phyloP scores from a whole-genome alignment of 1,140 invertebrate genomes.

The Steinernema khuongi region DNA sequence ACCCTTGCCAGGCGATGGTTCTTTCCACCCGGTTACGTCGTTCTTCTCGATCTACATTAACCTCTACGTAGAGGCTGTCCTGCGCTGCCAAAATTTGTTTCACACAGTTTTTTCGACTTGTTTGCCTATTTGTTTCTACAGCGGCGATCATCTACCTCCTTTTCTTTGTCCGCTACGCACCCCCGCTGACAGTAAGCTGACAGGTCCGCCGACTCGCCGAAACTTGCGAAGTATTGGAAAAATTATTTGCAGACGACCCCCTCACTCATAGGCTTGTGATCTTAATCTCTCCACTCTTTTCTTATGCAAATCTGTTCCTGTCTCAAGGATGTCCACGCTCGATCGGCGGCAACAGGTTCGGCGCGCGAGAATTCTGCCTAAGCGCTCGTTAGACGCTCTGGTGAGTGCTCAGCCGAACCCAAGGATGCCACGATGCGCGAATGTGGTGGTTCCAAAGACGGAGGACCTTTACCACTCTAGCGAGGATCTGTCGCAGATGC shows the following conservation, averaged over 20 bases:
- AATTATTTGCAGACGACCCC: not conserved
- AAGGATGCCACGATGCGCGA: not conserved
- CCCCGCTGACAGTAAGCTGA: constrained; percentile 3
- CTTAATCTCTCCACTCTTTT: not conserved
- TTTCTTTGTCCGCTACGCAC: not conserved
- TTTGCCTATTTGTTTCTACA: too few species aligned
- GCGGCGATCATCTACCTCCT: too few species aligned
- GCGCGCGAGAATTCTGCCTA: not conserved
- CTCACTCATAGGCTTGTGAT: not conserved
- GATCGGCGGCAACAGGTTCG: not conserved
- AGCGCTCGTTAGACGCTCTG: not conserved
- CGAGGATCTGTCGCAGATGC: not conserved
- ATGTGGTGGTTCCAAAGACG: not conserved
- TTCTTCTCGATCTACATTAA: too few species aligned
- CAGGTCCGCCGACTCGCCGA: not conserved
- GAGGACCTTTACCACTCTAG: not conserved
- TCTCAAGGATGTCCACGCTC: not conserved
- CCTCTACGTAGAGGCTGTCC: too few species aligned
- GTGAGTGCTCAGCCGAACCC: not conserved
- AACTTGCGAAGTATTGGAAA: not conserved
- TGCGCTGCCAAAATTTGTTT: too few species aligned
- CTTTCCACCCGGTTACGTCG: too few species aligned
- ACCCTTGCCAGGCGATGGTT: not conserved
- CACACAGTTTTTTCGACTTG: not conserved
- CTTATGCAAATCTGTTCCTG: not conserved